Percentiles rank a stretch among this genome's conserved stretches.
Evolutionary conservation across 2,888 invertebrate genomes (phyloP).

Genomic region (Ptilodon capucinus): DNA sequence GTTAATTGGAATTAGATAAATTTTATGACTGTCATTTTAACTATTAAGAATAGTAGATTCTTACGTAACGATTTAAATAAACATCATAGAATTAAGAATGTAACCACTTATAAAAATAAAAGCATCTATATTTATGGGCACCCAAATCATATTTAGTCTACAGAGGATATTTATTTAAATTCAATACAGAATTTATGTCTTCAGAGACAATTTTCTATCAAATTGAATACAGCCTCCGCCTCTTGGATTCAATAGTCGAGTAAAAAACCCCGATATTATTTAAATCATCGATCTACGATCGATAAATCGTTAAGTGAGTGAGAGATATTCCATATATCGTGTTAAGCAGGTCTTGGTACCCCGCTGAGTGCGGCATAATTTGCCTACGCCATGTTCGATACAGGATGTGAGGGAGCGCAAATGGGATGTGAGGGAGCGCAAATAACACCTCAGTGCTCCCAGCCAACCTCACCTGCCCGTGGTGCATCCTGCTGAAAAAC

Average conservation of each 20-base stretch:
- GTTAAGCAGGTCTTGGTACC: constrained; percentile 49
- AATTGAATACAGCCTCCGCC: neutral
- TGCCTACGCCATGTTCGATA: constrained; percentile 43
- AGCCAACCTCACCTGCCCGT: too few species aligned
- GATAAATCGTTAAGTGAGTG: constrained; percentile 53
- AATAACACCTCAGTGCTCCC: too few species aligned
- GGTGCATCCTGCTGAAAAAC: too few species aligned
- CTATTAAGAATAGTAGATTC: neutral
- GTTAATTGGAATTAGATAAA: constrained; percentile 16
- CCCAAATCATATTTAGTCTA: neutral
- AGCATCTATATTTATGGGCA: too few species aligned
- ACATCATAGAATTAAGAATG: neutral
- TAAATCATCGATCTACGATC: neutral
- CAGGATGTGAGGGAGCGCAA: too few species aligned
- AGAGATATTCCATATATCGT: constrained; percentile 63
- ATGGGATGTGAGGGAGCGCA: too few species aligned
- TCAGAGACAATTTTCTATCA: neutral
- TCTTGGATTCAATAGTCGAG: neutral
- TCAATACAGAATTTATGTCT: neutral
- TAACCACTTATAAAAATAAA: too few species aligned
- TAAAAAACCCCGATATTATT: neutral
- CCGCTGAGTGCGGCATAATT: constrained; percentile 68
- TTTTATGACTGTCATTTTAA: constrained; percentile 6
- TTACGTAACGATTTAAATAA: neutral
- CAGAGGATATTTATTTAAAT: neutral